phyloP scores from a whole-genome alignment of 2,797 vertebrate species.

The Gymnodraco acuticeps region DNA sequence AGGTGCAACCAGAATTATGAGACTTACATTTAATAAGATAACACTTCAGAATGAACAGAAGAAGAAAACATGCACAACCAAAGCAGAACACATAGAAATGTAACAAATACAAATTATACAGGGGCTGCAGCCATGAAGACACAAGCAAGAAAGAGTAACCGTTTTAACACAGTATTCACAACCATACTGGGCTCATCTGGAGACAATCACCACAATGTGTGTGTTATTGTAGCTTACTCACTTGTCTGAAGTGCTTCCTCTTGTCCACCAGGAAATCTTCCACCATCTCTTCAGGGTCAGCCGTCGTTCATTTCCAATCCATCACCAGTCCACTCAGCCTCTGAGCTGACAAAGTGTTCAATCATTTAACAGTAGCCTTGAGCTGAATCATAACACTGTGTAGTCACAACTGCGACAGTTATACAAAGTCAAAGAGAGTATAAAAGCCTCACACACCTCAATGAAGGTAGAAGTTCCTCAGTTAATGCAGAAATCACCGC shows the following conservation, averaged over 20 bases:
- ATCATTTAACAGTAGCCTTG: too few species aligned
- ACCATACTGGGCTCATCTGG: neutral
- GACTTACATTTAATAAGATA: too few species aligned
- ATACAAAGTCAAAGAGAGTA: neutral
- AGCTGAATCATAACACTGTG: neutral
- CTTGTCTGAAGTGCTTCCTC: neutral
- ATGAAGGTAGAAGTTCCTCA: neutral
- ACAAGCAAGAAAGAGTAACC: neutral
- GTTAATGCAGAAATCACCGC: neutral
- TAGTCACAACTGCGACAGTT: neutral
- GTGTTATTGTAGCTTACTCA: slow-evolving; percentile 4
- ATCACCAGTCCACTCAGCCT: neutral
- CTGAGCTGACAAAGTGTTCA: neutral
- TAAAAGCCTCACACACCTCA: neutral
- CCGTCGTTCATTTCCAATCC: neutral
- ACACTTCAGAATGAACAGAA: neutral
- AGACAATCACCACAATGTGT: neutral
- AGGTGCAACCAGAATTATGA: neutral
- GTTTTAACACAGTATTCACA: neutral
- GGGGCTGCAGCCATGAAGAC: neutral
- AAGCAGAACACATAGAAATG: neutral
- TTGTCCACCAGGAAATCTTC: neutral
- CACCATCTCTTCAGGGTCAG: neutral
- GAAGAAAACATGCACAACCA: neutral
- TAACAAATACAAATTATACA: neutral